Percentiles rank a stretch among this genome's conserved stretches.
Evolutionary conservation across 2,113 vertebrate species (phyloP).

Genomic region (Barbus barbus): DNA sequence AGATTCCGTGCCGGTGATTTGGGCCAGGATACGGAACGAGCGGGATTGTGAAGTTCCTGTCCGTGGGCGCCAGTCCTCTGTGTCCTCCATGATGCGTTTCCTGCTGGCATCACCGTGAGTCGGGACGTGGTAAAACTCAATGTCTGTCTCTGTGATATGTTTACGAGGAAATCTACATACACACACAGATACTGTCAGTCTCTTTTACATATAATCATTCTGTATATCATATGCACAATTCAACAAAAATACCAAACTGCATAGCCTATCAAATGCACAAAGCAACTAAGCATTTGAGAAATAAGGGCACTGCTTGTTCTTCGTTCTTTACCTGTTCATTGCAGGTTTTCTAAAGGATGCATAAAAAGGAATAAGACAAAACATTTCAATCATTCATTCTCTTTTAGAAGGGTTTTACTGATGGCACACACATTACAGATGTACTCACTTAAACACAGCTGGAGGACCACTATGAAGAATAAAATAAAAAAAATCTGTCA

Average conservation of each 20-base stretch:
- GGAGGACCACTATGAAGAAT: slow-evolving; percentile 14
- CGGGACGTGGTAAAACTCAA: slow-evolving; percentile 90
- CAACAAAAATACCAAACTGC: no score
- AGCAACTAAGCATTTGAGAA: not conserved
- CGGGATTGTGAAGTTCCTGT: slow-evolving; percentile 94
- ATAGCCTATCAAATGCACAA: not conserved
- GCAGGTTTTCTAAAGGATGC: slow-evolving; percentile 9
- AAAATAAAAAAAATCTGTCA: not conserved
- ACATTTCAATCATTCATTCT: not conserved
- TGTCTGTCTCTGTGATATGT: slow-evolving; percentile 87
- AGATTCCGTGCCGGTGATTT: slow-evolving; percentile 93
- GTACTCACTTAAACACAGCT: slow-evolving; percentile 9
- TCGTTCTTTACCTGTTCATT: not conserved
- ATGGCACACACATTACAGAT: not conserved
- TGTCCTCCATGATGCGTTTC: slow-evolving; percentile 92
- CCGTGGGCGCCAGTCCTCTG: slow-evolving; percentile 93
- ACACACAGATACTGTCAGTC: not conserved
- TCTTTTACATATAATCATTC: no score
- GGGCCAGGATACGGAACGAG: slow-evolving; percentile 95
- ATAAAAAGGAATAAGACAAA: not conserved
- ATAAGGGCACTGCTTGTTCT: not conserved
- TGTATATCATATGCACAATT: no score
- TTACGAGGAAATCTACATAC: slow-evolving; percentile 81
- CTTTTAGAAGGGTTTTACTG: not conserved
- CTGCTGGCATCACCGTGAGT: slow-evolving; percentile 91